Evolutionary conservation across 2,113 vertebrate species (phyloP).

Genomic region (Cebus imitator): DNA sequence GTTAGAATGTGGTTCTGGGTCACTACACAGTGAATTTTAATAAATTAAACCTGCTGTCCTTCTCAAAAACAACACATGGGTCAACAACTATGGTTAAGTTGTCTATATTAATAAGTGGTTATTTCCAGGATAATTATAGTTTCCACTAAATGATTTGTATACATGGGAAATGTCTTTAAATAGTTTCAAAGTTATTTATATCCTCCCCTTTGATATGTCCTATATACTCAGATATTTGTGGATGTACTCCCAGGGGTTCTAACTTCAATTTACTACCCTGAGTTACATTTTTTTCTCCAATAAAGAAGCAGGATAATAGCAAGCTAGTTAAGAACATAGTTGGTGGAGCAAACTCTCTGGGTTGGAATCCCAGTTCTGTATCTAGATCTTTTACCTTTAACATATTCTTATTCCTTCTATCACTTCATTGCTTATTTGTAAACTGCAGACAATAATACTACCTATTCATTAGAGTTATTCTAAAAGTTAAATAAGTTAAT

Average conservation of each 20-base stretch:
- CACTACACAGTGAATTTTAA: conserved; percentile 65
- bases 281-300: neutral
- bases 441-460: neutral
- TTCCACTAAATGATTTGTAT: conserved; percentile 62
- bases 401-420: neutral
- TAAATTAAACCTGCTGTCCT: conserved; percentile 75
- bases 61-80: conserved; percentile 71
- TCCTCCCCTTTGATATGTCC: conserved; percentile 22
- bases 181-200: conserved; percentile 67
- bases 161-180: conserved; percentile 70
- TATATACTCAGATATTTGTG: neutral
- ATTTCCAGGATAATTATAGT: conserved; percentile 66
- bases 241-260: neutral
- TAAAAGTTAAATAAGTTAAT: neutral
- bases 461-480: neutral
- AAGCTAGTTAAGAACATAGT: neutral
- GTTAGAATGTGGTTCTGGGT: conserved; percentile 63
- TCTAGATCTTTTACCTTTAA: neutral
- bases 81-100: conserved; percentile 81
- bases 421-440: neutral
- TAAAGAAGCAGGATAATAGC: rapidly evolving
- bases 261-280: neutral
- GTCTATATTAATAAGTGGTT: conserved; percentile 77
- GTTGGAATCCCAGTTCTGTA: neutral
- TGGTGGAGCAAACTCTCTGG: neutral